Conservation (phyloP, 2,888 invertebrate species). For the Portevinia maculata region DNA sequence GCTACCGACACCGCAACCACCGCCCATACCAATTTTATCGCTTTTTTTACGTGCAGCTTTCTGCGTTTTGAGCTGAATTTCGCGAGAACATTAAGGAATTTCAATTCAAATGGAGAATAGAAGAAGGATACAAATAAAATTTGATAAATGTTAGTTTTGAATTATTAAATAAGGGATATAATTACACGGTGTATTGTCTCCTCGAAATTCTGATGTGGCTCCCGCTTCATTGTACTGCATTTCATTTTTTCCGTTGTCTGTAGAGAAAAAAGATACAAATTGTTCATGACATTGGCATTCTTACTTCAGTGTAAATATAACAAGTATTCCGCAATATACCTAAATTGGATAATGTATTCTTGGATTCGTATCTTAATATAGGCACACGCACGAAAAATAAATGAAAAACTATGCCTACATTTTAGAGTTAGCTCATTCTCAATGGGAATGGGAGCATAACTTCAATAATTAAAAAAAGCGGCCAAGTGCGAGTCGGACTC, state of each 20-base stretch:
- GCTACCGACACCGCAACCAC: slow-evolving; percentile 76
- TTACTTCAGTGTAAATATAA: no score
- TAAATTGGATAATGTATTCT: no score
- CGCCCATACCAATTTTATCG: slow-evolving; percentile 78
- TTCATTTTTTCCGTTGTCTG: slow-evolving; percentile 81
- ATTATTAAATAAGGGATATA: slow-evolving; percentile 53
- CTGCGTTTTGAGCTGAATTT: slow-evolving; percentile 81
- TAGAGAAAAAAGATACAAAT: slow-evolving; percentile 22
- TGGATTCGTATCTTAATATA: no score
- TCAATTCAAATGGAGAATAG: slow-evolving; percentile 7
- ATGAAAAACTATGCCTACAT: no score
- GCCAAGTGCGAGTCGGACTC: no score
- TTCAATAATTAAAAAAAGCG: no score
- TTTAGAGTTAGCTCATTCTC: no score
- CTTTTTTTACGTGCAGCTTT: slow-evolving; percentile 82
- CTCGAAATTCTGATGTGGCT: slow-evolving; percentile 82
- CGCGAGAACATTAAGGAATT: background rate
- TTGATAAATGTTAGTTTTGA: slow-evolving; percentile 44
- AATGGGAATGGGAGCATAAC: no score
- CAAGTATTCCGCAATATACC: no score
- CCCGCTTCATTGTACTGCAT: slow-evolving; percentile 81
- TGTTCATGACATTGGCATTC: background rate
- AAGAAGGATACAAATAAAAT: slow-evolving; percentile 35
- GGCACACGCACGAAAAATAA: no score
- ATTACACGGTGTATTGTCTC: slow-evolving; percentile 83